These are phyloP conservation scores for Entelurus aequoreus DNA, from an alignment of 2,113 vertebrate genomes.

Conservation along the genomic window DNA sequence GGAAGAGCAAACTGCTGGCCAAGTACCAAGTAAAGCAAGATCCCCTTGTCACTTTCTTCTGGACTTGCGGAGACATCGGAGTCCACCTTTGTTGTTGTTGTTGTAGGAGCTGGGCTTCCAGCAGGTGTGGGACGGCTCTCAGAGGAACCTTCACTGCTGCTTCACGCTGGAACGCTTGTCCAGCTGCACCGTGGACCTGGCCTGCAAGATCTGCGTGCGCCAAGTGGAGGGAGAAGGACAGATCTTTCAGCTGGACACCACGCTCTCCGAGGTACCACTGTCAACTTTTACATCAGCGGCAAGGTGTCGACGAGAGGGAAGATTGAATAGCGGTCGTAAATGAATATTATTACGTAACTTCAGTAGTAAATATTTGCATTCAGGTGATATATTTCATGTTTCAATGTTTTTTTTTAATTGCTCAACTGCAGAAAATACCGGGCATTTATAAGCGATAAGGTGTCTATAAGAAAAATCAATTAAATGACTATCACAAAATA, in stretches of 20 bases:
- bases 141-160: slow-evolving; percentile 90
- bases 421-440: background rate
- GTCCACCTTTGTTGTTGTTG: background rate
- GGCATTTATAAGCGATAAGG: background rate
- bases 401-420: too few species aligned
- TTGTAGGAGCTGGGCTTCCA: slow-evolving; percentile 90
- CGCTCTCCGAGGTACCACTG: slow-evolving; percentile 81
- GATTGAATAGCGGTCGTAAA: too few species aligned
- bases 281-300: too few species aligned
- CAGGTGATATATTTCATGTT: too few species aligned
- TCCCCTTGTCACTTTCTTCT: background rate
- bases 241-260: slow-evolving; percentile 94
- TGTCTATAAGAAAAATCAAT: too few species aligned
- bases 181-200: slow-evolving; percentile 79
- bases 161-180: slow-evolving; percentile 92
- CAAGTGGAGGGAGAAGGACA: slow-evolving; percentile 98
- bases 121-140: slow-evolving; percentile 90
- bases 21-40: slow-evolving; percentile 86
- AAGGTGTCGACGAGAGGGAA: too few species aligned
- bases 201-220: slow-evolving; percentile 92
- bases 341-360: too few species aligned
- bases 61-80: too few species aligned
- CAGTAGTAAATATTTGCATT: too few species aligned
- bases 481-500: too few species aligned
- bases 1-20: slow-evolving; percentile 94